phyloP scores from a whole-genome alignment of 1,140 invertebrate species.

The Teleopsis dalmanni region DNA sequence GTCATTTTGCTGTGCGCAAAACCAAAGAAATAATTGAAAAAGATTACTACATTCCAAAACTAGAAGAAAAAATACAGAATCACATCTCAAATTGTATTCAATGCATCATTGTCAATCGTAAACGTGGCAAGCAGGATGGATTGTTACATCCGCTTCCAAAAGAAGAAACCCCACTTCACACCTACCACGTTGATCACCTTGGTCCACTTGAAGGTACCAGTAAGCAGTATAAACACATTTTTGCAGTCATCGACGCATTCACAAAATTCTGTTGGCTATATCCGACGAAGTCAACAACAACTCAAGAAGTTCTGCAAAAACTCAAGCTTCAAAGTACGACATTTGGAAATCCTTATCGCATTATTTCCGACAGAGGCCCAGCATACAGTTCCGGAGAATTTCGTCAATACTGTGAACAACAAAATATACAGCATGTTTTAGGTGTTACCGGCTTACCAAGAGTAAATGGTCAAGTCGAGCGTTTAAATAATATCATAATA shows the following conservation, averaged over 20 bases:
- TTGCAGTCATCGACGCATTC: constrained; percentile 26
- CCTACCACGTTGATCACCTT: constrained; percentile 16
- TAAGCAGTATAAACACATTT: constrained; percentile 29
- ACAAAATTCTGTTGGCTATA: constrained; percentile 34
- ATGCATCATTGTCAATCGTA: no score
- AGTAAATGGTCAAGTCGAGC: constrained; percentile 32
- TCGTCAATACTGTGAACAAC: constrained; percentile 17
- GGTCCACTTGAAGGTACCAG: constrained; percentile 24
- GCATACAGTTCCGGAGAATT: constrained; percentile 31
- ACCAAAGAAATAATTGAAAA: no score
- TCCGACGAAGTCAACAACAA: constrained; percentile 29
- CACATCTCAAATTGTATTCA: no score
- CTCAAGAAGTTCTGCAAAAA: constrained; percentile 20
- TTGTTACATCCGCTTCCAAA: constrained; percentile 29
- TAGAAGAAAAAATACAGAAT: no score
- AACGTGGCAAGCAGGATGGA: constrained; percentile 42
- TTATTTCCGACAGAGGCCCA: constrained; percentile 21
- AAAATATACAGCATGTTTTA: constrained; percentile 12
- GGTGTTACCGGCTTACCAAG: constrained; percentile 27
- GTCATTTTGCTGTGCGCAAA: no score
- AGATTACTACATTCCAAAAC: no score
- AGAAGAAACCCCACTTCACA: constrained; percentile 21
- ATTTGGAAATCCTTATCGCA: constrained; percentile 26
- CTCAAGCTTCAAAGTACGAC: constrained; percentile 20
- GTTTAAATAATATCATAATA: constrained; percentile 5